Base-by-base conservation (phyloP, 2,888 invertebrate genomes). In the Harpagoxenus sublaevis region DNA sequence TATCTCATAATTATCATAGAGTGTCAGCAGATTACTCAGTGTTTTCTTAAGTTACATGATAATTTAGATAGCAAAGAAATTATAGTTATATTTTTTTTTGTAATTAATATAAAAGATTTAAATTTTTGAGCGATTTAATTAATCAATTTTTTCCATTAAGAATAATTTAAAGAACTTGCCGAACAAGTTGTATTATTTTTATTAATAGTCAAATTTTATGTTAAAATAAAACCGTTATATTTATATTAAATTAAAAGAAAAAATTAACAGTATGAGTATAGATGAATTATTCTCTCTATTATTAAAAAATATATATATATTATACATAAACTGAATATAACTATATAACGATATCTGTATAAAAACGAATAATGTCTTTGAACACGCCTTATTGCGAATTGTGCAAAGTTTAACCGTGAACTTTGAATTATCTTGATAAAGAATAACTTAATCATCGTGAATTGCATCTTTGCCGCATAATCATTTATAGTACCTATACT, bases 321-420 rank as follows among this genome's bases (percentile, higher is more conserved):
- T n/a, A 9, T 42, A 45, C 1, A 6, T n/a, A 15, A 15, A 5
- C 18, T 35, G 12, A n/a, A 78, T 55, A n/a, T 3, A 45, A 15
- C 5, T 23, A 48, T 35, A 48, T 31, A 42, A 48, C 15, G 2
- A 48, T 15, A 15, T 48, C 10, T 4, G 2, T 53, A 35, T 28
- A 12, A 31, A n/a, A 66, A 31, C 12, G 18, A 31, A 66, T 77
- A 77, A 55, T 55, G 9, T 55, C 28, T 66, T 31, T 3, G 15
- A 78, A 31, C 68, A 78, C 55, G 42, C n/a, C 15, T 66, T 66
- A 35, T 35, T 35, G 42, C 12, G 28, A 55, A 39, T 28, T 55
- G 12, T 31, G 55, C 86, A 89, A 89, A 87, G 60, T 82, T 85
- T 84, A 90, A 83, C 90, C 90, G 73, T 90, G 90, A 91, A 89